Evolutionary conservation across 2,888 invertebrate genomes (phyloP).

Genomic region (Panopea generosa): DNA sequence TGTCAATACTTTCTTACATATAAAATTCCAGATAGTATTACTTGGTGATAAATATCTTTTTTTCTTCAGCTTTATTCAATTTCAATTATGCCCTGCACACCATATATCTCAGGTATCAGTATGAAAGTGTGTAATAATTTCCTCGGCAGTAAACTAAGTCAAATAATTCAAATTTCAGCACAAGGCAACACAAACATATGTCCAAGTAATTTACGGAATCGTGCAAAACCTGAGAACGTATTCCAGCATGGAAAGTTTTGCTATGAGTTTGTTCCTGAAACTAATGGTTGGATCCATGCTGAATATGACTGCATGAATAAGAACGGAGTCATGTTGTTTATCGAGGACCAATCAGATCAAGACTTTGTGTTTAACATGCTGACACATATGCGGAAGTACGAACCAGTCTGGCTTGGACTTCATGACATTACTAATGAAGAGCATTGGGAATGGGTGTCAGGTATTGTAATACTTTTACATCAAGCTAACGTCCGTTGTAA

Average conservation of each 20-base stretch:
- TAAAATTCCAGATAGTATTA: no score
- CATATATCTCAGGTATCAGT: no score
- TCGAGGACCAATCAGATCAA: slow-evolving; percentile 39
- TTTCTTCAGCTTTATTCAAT: no score
- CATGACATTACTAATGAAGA: slow-evolving; percentile 36
- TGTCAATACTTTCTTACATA: no score
- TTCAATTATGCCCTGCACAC: no score
- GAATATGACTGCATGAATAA: slow-evolving; percentile 30
- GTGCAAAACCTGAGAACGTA: slow-evolving; percentile 2
- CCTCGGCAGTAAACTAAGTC: no score
- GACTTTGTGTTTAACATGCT: slow-evolving; percentile 21
- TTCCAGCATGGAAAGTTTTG: slow-evolving; percentile 24
- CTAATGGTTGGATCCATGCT: slow-evolving; percentile 27
- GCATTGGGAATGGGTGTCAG: slow-evolving; percentile 45
- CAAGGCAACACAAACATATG: slow-evolving; percentile 17
- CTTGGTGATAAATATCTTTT: no score
- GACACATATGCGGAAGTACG: background rate
- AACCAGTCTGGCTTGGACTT: slow-evolving; percentile 37
- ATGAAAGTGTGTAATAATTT: no score
- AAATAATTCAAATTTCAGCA: background rate
- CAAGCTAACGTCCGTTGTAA: no score
- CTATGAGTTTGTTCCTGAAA: slow-evolving; percentile 32
- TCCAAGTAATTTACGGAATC: slow-evolving; percentile 1
- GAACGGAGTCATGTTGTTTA: slow-evolving; percentile 35
- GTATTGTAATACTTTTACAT: no score